These are phyloP conservation scores for Nasonia oneida DNA, from an alignment of 2,888 invertebrate genomes.

Conservation along the genomic window DNA sequence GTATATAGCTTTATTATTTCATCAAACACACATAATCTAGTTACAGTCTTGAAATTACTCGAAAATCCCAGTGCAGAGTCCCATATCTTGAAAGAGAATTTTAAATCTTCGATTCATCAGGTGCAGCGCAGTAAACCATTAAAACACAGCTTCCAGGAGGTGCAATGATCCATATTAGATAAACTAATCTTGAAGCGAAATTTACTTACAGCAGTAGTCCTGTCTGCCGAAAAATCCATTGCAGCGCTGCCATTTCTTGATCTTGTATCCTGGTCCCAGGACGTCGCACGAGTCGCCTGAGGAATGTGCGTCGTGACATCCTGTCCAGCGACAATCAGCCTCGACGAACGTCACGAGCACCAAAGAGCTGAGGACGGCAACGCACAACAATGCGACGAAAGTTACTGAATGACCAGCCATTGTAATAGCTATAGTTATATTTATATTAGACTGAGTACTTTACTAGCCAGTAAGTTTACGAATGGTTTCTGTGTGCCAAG, in stretches of 20 bases:
- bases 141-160: no score
- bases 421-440: neutral
- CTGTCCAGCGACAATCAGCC: neutral
- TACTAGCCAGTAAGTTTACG: neutral
- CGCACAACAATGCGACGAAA: neutral
- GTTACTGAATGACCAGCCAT: neutral
- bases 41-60: no score
- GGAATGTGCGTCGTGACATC: neutral
- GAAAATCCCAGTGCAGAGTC: no score
- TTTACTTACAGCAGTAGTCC: neutral
- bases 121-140: no score
- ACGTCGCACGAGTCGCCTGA: neutral
- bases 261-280: neutral
- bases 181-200: neutral
- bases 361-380: neutral
- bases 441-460: no score
- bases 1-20: no score
- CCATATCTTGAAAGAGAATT: no score
- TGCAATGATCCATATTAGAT: no score
- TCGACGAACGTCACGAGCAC: neutral
- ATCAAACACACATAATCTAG: no score
- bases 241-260: neutral
- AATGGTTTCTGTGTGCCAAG: neutral
- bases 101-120: no score
- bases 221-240: neutral